Conservation (phyloP, 2,888 invertebrate species). For the Muschampia staudingeri region DNA sequence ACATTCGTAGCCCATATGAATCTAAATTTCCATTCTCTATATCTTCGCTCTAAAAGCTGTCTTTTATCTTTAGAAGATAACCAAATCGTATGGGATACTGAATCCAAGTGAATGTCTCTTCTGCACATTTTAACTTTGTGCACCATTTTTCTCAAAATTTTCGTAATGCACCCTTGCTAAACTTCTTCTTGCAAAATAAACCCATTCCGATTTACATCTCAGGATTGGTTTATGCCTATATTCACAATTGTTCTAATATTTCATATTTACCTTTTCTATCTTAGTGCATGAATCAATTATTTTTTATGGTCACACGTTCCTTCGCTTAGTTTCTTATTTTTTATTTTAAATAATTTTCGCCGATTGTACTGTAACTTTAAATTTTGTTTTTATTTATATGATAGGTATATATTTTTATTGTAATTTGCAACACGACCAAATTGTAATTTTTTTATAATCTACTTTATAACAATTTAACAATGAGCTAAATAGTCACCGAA, state of each 20-base stretch:
- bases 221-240: conserved; percentile 48
- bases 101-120: conserved; percentile 49
- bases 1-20: conserved; percentile 83
- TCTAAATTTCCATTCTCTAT: conserved; percentile 66
- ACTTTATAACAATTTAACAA: conserved; percentile 44
- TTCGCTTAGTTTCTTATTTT: conserved; percentile 43
- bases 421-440: conserved; percentile 89
- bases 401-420: conserved; percentile 58
- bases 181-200: conserved; percentile 43
- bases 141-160: conserved; percentile 69
- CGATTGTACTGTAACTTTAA: conserved; percentile 34
- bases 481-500: conserved; percentile 34
- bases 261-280: conserved; percentile 37
- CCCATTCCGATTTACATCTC: conserved; percentile 39
- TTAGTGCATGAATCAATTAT: conserved; percentile 49
- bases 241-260: conserved; percentile 45
- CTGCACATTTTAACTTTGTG: conserved; percentile 71
- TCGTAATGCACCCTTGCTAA: conserved; percentile 61
- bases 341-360: conserved; percentile 39
- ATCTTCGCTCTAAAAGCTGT: conserved; percentile 72
- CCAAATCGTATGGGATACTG: conserved; percentile 73
- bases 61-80: conserved; percentile 64
- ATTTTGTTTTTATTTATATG: conserved; percentile 38
- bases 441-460: conserved; percentile 76
- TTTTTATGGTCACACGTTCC: conserved; percentile 35